These are phyloP conservation scores for Cavia aperea DNA, from an alignment of 2,113 vertebrate genomes.

Conservation along the genomic window DNA sequence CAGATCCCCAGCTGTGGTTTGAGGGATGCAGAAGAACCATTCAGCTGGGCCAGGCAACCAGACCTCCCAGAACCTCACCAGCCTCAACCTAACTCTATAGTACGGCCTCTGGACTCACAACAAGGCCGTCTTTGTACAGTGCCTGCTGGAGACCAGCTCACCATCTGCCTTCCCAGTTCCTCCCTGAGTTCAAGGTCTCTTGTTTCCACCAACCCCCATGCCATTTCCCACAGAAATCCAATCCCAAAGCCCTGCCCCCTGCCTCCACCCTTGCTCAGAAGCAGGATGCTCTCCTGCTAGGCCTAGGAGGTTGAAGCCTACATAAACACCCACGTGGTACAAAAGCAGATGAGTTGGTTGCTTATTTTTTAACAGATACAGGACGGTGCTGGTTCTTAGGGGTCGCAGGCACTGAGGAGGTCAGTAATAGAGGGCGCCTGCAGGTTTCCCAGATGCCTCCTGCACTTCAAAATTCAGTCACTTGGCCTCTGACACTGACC, in stretches of 20 bases:
- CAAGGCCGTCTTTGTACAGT: conserved; percentile 41
- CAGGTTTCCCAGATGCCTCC: neutral
- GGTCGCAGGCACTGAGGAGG: neutral
- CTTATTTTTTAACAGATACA: neutral
- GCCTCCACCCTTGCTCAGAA: neutral
- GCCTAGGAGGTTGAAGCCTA: neutral
- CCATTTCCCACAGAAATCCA: neutral
- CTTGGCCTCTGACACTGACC: neutral
- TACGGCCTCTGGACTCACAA: conserved; percentile 15
- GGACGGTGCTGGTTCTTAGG: neutral
- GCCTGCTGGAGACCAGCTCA: neutral
- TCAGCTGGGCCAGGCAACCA: neutral
- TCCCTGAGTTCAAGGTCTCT: conserved; percentile 40
- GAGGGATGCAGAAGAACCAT: neutral
- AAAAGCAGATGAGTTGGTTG: neutral
- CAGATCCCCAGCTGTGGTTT: neutral
- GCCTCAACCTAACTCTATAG: conserved; percentile 1
- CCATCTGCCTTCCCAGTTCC: conserved; percentile 28
- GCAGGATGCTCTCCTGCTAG: neutral
- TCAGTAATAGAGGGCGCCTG: neutral
- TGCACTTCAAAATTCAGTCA: neutral
- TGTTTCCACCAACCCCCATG: neutral
- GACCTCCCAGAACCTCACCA: conserved; percentile 32
- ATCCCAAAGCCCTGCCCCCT: neutral
- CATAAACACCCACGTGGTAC: neutral